These are phyloP conservation scores for Eurypyga helias DNA, from an alignment of 2,113 vertebrate species.

Conservation along the genomic window DNA sequence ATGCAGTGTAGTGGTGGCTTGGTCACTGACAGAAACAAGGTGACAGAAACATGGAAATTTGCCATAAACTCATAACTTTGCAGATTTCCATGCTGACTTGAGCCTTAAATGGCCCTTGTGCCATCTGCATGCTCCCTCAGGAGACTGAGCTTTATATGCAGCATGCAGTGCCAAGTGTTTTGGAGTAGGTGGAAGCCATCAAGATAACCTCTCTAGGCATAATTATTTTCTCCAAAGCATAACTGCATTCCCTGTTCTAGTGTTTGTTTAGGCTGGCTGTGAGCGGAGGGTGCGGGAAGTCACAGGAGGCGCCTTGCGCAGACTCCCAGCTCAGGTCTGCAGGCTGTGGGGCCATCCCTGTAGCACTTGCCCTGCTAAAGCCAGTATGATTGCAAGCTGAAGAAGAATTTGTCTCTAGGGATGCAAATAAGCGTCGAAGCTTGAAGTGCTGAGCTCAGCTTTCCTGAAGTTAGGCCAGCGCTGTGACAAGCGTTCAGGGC, in stretches of 20 bases:
- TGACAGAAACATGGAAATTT: neutral
- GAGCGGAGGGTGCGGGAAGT: neutral
- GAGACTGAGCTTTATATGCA: neutral
- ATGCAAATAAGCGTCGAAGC: neutral
- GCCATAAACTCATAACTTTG: neutral
- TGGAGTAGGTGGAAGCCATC: neutral
- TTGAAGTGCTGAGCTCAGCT: neutral
- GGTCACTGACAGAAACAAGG: neutral
- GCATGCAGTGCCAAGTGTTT: neutral
- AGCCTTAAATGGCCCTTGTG: neutral
- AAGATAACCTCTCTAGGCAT: neutral
- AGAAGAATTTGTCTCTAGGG: neutral
- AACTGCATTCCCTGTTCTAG: neutral
- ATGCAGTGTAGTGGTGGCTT: neutral
- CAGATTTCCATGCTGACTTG: neutral
- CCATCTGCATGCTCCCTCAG: neutral
- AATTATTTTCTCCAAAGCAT: neutral
- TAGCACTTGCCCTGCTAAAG: neutral
- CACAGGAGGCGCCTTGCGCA: neutral
- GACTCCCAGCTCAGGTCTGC: neutral
- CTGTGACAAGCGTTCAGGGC: neutral
- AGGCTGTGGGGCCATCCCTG: neutral
- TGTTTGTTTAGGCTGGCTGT: neutral
- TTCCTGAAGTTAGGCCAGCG: neutral
- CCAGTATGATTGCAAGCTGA: neutral